phyloP scores from a whole-genome alignment of 2,797 vertebrate genomes.

The Gymnopithys bicolor region DNA sequence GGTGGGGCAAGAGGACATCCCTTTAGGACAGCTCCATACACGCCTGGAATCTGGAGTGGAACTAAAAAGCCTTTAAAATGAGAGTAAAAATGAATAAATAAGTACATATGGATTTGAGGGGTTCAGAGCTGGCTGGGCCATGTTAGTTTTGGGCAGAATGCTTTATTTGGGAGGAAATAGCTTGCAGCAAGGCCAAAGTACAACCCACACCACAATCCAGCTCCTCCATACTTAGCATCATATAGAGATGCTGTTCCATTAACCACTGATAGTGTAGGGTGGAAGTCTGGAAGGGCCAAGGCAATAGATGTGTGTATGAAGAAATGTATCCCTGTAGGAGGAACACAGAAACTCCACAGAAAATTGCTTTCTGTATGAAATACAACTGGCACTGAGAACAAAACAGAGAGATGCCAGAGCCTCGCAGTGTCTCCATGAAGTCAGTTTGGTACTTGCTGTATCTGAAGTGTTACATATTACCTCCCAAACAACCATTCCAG shows the following conservation, averaged over 20 bases:
- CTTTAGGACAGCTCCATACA: no score
- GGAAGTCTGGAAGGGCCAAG: not conserved
- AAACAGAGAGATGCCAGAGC: not conserved
- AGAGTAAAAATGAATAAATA: not conserved
- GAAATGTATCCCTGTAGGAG: fast-evolving
- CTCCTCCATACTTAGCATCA: fast-evolving
- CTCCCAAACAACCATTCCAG: not conserved
- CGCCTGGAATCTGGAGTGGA: no score
- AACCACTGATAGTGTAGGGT: not conserved
- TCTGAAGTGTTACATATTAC: not conserved
- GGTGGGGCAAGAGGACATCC: fast-evolving
- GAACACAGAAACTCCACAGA: not conserved
- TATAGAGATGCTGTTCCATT: fast-evolving
- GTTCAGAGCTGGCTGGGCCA: not conserved
- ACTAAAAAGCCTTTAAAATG: not conserved
- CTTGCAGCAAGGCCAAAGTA: not conserved
- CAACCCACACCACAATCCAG: fast-evolving
- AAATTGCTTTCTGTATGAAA: not conserved
- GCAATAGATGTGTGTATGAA: fast-evolving
- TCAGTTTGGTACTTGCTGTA: fast-evolving
- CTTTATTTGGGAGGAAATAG: not conserved
- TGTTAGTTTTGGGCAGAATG: fast-evolving
- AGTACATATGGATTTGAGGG: fast-evolving
- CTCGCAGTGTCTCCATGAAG: fast-evolving
- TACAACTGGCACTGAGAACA: not conserved